phyloP scores from a whole-genome alignment of 2,888 invertebrate species.

The Hypsopygia costalis region DNA sequence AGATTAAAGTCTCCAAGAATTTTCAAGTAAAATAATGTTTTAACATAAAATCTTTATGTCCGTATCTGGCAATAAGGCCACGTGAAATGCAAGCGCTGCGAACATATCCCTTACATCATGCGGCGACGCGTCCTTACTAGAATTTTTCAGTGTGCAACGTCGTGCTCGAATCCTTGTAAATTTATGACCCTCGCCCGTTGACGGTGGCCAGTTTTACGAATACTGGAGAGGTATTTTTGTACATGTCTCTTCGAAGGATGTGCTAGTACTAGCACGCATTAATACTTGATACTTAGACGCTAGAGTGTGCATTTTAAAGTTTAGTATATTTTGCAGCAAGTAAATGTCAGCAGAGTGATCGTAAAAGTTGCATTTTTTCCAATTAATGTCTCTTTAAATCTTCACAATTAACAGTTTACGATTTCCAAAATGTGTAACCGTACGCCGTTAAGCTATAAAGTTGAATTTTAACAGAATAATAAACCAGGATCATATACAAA shows the following conservation, averaged over 20 bases:
- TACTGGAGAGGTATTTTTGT: constrained; percentile 50
- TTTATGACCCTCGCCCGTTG: constrained; percentile 62
- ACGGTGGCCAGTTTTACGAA: constrained; percentile 58
- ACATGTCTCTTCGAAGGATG: constrained; percentile 44
- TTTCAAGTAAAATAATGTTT: too few species aligned
- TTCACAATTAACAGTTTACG: constrained; percentile 9
- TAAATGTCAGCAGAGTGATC: too few species aligned
- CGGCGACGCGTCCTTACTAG: constrained; percentile 43
- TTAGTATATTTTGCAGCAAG: too few species aligned
- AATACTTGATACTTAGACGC: constrained; percentile 8
- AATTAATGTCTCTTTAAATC: too few species aligned
- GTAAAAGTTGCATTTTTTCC: too few species aligned
- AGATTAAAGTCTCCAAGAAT: too few species aligned
- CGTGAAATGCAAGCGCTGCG: constrained; percentile 20
- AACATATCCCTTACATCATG: constrained; percentile 26
- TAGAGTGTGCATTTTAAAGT: not conserved
- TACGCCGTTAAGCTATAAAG: constrained; percentile 2
- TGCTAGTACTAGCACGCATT: constrained; percentile 18
- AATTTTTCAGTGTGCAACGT: constrained; percentile 73
- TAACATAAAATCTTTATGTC: too few species aligned
- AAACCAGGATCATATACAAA: not conserved
- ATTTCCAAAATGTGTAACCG: constrained; percentile 2
- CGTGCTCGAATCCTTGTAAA: constrained; percentile 66
- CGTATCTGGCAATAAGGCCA: constrained; percentile 10
- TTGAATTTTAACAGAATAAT: constrained; percentile 1